phyloP scores from a whole-genome alignment of 2,797 vertebrate species.

The Melanogrammus aeglefinus region DNA sequence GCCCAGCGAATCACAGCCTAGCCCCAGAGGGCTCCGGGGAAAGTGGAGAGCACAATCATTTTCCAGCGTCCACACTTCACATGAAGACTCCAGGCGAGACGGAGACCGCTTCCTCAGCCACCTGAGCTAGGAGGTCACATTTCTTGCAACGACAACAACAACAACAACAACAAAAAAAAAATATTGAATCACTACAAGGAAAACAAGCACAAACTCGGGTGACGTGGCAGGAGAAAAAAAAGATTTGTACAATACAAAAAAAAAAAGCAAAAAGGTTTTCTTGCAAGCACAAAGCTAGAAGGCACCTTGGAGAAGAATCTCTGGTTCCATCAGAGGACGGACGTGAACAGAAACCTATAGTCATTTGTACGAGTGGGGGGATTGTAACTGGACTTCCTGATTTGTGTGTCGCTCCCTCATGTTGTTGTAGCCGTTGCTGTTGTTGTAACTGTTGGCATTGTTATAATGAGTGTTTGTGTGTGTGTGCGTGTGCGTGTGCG shows the following conservation, averaged over 20 bases:
- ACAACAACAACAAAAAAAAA: background rate
- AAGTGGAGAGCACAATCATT: constrained; percentile 68
- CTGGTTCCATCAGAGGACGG: constrained; percentile 44
- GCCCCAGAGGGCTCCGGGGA: constrained; percentile 41
- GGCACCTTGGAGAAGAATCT: constrained; percentile 47
- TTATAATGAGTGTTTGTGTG: constrained; percentile 43
- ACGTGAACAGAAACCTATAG: constrained; percentile 45
- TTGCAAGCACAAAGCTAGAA: constrained; percentile 50
- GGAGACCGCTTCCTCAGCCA: constrained; percentile 43
- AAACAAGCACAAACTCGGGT: constrained; percentile 52
- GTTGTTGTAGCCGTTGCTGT: constrained; percentile 56
- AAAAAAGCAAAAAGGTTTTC: constrained; percentile 29
- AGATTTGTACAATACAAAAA: constrained; percentile 35
- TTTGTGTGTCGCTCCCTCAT: constrained; percentile 59
- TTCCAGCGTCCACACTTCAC: constrained; percentile 43
- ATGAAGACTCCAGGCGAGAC: constrained; percentile 40
- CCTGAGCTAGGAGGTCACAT: constrained; percentile 49
- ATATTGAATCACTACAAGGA: background rate
- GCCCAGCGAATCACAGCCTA: constrained; percentile 41
- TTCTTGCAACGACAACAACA: constrained; percentile 40
- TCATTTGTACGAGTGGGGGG: constrained; percentile 54
- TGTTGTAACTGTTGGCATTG: constrained; percentile 49
- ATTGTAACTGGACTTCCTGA: constrained; percentile 56
- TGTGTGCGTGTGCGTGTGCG: background rate
- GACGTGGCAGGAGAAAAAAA: constrained; percentile 32